phyloP scores from a whole-genome alignment of 2,888 invertebrate species.

The Netelia melanura region DNA sequence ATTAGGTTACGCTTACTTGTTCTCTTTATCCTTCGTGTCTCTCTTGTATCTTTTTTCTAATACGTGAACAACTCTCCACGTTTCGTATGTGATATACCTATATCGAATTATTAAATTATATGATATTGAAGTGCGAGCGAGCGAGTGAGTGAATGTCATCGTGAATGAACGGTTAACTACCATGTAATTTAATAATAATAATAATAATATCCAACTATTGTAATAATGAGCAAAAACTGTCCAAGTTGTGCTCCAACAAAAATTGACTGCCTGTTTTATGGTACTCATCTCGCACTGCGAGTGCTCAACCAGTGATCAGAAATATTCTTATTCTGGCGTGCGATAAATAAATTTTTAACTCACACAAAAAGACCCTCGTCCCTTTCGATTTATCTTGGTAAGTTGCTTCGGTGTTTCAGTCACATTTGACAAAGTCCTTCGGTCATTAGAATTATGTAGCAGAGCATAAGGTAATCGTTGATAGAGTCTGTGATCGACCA shows the following conservation, averaged over 20 bases:
- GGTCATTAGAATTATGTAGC: constrained; percentile 73
- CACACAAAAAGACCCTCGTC: not conserved
- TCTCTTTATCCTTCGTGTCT: constrained; percentile 1
- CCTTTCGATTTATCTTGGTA: not conserved
- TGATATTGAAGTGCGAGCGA: constrained; percentile 44
- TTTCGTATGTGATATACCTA: constrained; percentile 70
- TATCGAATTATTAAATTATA: constrained; percentile 68
- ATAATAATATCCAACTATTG: not conserved
- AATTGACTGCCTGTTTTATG: too few species aligned
- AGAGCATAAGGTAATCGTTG: constrained; percentile 77
- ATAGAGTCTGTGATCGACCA: constrained; percentile 74
- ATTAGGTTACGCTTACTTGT: constrained; percentile 45
- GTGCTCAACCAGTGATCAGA: too few species aligned
- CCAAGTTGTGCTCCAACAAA: too few species aligned
- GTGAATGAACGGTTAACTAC: constrained; percentile 41
- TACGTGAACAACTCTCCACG: constrained; percentile 64
- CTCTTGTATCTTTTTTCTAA: constrained; percentile 31
- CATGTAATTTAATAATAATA: not conserved
- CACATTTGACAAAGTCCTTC: constrained; percentile 73
- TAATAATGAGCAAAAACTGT: not conserved
- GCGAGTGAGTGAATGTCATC: constrained; percentile 47
- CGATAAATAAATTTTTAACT: constrained; percentile 46
- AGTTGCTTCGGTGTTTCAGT: not conserved
- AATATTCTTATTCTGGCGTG: constrained; percentile 32
- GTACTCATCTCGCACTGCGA: too few species aligned